A percentile compares a stretch with the other conserved stretches of the same genome.
Conservation (phyloP, 2,888 invertebrate genomes). For the Campopleginae sp. region DNA sequence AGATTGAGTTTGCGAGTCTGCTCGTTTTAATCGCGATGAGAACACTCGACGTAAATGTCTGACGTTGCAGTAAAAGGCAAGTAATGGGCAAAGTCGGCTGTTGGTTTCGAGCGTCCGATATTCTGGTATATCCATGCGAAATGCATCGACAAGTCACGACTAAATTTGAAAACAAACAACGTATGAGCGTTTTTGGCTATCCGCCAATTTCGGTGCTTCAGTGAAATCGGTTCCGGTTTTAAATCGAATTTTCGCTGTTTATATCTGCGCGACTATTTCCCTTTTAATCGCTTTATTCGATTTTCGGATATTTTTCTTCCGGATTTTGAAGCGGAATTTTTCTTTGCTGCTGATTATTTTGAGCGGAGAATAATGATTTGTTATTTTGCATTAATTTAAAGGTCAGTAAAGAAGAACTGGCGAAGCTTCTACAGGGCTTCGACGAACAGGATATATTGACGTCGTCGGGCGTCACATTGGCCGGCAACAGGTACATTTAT, state of each 20-base stretch:
- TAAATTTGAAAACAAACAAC: constrained; percentile 2
- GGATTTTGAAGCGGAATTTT: neutral
- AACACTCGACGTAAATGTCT: constrained; percentile 21
- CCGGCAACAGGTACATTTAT: constrained; percentile 97
- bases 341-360: neutral
- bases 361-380: neutral
- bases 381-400: constrained; percentile 81
- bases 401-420: constrained; percentile 96
- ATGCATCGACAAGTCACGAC: constrained; percentile 31
- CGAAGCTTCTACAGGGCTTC: constrained; percentile 95
- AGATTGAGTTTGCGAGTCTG: constrained; percentile 19
- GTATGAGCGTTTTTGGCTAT: neutral
- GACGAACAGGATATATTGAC: constrained; percentile 95
- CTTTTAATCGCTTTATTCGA: neutral
- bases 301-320: neutral
- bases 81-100: neutral
- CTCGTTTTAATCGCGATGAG: constrained; percentile 9
- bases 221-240: neutral
- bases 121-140: constrained; percentile 41
- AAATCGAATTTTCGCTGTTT: neutral
- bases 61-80: constrained; percentile 36
- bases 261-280: neutral
- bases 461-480: constrained; percentile 95
- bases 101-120: constrained; percentile 13
- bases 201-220: constrained; percentile 5